Base-by-base conservation (phyloP, 2,113 vertebrate species). In the Tragulus kanchil region DNA sequence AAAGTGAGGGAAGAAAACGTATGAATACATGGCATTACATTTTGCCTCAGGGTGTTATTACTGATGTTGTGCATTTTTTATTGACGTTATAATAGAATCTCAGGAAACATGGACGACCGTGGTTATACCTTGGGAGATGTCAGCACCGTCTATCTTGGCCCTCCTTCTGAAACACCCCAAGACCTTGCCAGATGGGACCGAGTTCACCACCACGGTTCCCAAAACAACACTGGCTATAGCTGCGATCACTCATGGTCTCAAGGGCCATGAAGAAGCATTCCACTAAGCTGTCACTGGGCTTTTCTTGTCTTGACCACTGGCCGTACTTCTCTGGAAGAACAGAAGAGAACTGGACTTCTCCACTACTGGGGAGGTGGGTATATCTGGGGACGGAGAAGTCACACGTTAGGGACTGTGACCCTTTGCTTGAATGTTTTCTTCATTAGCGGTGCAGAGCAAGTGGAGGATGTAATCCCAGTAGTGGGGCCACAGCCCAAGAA, bases 171-270 rank as follows among this genome's bases (percentile, higher is more conserved):
- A 15, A 50, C 0, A 4, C 14, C 23, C 61, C 11, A 1, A 65
- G 36, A 59, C 36, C 48, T 26, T 0, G 0, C 58, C 25, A 28
- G n/a, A 15, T 6, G 4, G 23, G 48, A 54, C 45, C 19, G 1
- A 3, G 26, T 26, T 42, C 8, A 2, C 14, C 21, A 19, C 2
- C 15, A 0, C 3, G 11, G 13, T 23, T 59, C 52, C n/a, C 6
- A 4, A 31, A 52, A 61, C 31, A 45, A 61, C 50, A 79, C 5
- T 4, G 23, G 36, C 52, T 64, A 54, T 42, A 79, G 52, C 23
- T 8, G 8, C 1, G 1, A 13, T 11, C 1, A 56, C 8, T 0
- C 9, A 45, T 2, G 5, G 21, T 14, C 54, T 16, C 54, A 19
- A 12, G 73, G 50, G 62, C 28, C 67, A 28, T 50, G 7, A 48